phyloP scores from a whole-genome alignment of 2,888 invertebrate species.

The Lypha dubia region DNA sequence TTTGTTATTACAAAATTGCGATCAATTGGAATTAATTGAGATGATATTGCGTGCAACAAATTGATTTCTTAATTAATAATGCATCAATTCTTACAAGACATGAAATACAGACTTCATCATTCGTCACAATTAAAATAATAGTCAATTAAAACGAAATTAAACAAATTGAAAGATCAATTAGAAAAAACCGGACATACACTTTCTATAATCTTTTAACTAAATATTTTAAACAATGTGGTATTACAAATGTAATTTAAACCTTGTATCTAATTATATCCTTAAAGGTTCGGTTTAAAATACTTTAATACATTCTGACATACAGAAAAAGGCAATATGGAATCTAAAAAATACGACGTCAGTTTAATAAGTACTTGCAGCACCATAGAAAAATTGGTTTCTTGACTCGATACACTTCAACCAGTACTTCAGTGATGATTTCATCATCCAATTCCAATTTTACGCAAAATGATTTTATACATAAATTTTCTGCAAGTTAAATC shows the following conservation, averaged over 20 bases:
- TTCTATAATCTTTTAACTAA: neutral
- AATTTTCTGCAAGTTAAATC: too few relatives aligned
- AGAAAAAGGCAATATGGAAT: too few relatives aligned
- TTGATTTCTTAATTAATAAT: constrained; percentile 49
- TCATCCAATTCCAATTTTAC: too few relatives aligned
- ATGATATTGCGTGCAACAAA: constrained; percentile 56
- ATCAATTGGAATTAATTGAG: constrained; percentile 43
- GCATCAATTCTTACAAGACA: constrained; percentile 38
- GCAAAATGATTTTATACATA: too few relatives aligned
- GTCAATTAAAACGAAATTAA: neutral
- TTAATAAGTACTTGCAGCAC: too few relatives aligned
- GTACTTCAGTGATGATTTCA: too few relatives aligned
- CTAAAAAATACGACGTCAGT: too few relatives aligned
- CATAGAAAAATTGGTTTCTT: too few relatives aligned
- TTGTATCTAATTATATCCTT: too few relatives aligned
- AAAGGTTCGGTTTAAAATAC: too few relatives aligned
- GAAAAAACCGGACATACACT: neutral
- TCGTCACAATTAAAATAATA: constrained; percentile 50
- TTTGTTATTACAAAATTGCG: constrained; percentile 11
- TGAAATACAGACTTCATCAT: constrained; percentile 26
- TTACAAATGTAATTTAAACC: neutral
- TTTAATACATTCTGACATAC: too few relatives aligned
- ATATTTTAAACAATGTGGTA: neutral
- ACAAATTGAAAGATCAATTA: neutral
- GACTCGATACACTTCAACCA: too few relatives aligned